phyloP scores from a whole-genome alignment of 1,140 invertebrate species.

The Heliothis virescens region DNA sequence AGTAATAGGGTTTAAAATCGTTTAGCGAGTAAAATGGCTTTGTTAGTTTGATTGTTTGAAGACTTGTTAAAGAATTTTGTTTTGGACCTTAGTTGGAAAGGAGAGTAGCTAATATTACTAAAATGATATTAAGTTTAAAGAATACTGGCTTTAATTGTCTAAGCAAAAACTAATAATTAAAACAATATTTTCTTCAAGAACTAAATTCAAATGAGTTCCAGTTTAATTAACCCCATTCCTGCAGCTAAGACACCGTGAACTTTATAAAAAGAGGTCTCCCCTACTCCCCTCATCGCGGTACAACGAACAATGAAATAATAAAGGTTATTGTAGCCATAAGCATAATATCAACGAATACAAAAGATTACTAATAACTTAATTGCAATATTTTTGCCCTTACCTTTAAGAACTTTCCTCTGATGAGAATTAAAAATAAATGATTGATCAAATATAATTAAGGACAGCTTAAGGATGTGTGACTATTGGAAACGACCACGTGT shows the following conservation, averaged over 20 bases:
- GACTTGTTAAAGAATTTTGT: conserved; percentile 9
- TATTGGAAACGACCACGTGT: conserved; percentile 2
- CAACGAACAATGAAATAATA: conserved; percentile 9
- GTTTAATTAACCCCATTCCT: conserved; percentile 34
- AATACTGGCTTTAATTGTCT: too few species aligned
- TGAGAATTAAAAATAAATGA: neutral
- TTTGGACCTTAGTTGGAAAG: neutral
- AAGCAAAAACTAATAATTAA: neutral
- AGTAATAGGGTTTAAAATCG: neutral
- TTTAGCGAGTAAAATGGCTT: neutral
- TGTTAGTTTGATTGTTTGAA: conserved; percentile 1
- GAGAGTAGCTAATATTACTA: too few species aligned
- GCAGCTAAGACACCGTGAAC: conserved; percentile 23
- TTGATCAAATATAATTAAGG: neutral
- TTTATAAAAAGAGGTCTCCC: neutral
- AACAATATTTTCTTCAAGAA: neutral
- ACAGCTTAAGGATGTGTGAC: neutral
- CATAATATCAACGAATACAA: neutral
- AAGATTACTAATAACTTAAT: neutral
- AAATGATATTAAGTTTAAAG: too few species aligned
- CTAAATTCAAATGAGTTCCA: conserved; percentile 8
- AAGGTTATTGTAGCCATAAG: conserved; percentile 9
- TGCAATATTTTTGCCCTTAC: neutral
- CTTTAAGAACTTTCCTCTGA: neutral
- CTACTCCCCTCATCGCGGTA: neutral